These are phyloP conservation scores for Upupa epops DNA, from an alignment of 2,113 vertebrate species.

Conservation along the genomic window DNA sequence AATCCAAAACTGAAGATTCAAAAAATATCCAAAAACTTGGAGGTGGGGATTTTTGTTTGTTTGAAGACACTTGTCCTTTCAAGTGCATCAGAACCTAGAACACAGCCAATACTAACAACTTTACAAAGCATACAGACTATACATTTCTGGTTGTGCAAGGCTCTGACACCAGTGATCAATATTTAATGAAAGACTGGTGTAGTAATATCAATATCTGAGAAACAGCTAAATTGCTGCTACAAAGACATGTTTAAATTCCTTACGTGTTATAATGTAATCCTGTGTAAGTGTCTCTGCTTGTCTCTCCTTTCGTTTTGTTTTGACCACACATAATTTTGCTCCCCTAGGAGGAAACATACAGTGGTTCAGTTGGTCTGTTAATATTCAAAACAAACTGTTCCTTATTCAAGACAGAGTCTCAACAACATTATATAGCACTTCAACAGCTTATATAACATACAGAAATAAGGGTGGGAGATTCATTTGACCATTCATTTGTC, in stretches of 20 bases:
- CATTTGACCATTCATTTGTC: conserved; percentile 22
- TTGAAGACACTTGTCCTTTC: neutral
- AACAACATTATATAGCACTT: neutral
- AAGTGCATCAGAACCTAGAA: neutral
- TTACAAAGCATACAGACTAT: neutral
- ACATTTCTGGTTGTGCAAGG: neutral
- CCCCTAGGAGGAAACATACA: conserved; percentile 78
- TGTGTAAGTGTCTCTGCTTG: conserved; percentile 93
- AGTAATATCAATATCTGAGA: neutral
- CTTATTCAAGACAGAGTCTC: conserved; percentile 8
- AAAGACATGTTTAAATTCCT: conserved; percentile 65
- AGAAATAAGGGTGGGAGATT: neutral
- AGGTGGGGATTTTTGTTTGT: neutral
- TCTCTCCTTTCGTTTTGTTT: conserved; percentile 90
- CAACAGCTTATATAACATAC: neutral
- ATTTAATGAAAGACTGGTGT: neutral
- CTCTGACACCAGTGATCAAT: neutral
- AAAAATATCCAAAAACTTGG: neutral
- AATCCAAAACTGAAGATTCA: neutral
- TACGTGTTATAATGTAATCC: conserved; percentile 98
- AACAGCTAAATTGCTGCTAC: neutral
- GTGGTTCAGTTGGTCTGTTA: conserved; percentile 12
- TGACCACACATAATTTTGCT: conserved; percentile 95
- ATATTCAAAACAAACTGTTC: conserved; percentile 7
- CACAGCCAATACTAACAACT: neutral